phyloP scores from a whole-genome alignment of 2,113 vertebrate genomes.

The Heliornis fulica region DNA sequence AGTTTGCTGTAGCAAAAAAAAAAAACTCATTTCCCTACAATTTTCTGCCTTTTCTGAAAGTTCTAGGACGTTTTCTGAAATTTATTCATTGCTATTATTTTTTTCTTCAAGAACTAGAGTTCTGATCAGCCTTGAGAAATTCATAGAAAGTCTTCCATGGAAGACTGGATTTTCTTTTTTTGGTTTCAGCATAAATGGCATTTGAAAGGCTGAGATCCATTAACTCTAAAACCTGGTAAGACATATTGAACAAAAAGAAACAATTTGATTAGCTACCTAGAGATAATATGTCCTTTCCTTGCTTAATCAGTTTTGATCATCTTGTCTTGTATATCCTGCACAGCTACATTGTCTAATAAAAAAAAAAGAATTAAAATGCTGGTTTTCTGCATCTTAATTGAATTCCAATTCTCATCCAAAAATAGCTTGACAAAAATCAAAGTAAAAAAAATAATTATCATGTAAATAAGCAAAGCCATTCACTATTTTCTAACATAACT shows the following conservation, averaged over 20 bases:
- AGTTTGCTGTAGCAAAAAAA: background rate
- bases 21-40: background rate
- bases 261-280: background rate
- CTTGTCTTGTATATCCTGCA: background rate
- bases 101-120: background rate
- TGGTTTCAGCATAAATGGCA: background rate
- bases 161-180: background rate
- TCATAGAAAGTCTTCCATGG: background rate
- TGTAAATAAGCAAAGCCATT: slow-evolving; percentile 50
- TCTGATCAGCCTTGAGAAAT: background rate
- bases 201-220: background rate
- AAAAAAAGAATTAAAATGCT: slow-evolving; percentile 4
- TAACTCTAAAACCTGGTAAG: background rate
- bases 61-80: background rate
- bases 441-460: slow-evolving; percentile 33
- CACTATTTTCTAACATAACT: slow-evolving; percentile 43
- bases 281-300: background rate
- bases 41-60: background rate
- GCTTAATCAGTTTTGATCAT: background rate
- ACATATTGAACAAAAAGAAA: background rate
- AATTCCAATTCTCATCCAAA: slow-evolving; percentile 25
- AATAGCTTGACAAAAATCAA: slow-evolving; percentile 42
- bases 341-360: slow-evolving; percentile 6
- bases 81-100: background rate
- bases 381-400: slow-evolving; percentile 29